A percentile compares a stretch with the other conserved stretches of the same genome.
Evolutionary conservation across 64 coral and sea anemone species (phyloP).

Genomic region (Stichodactyla helianthus): DNA sequence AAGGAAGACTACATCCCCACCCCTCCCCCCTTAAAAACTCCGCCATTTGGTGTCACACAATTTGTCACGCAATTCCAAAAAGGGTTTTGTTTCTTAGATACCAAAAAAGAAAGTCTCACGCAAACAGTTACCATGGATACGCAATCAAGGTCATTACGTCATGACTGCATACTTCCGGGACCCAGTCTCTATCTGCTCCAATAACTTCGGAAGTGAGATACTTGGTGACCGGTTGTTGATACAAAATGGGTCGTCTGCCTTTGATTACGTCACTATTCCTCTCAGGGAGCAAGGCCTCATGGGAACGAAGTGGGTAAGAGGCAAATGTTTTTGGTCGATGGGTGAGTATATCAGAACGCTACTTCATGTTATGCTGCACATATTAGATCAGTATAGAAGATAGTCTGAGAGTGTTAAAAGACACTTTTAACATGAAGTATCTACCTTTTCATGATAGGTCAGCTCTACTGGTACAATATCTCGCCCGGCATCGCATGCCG

Average conservation of each 20-base stretch:
- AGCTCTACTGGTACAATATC: constrained; percentile 79
- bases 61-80: not conserved
- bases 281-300: constrained; percentile 34
- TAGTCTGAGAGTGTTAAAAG: not conserved
- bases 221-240: constrained; percentile 45
- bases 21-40: not conserved
- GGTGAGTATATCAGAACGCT: constrained; percentile 31
- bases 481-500: constrained; percentile 40
- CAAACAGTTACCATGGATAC: constrained; percentile 45
- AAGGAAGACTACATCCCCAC: too few species aligned
- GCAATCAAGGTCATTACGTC: constrained; percentile 39
- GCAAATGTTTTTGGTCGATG: constrained; percentile 76
- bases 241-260: constrained; percentile 36
- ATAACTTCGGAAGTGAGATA: not conserved
- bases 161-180: constrained; percentile 78
- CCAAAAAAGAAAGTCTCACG: not conserved
- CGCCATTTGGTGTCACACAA: not conserved
- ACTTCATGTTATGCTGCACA: not conserved
- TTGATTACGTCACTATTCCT: constrained; percentile 52
- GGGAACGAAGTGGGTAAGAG: constrained; percentile 53
- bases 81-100: constrained; percentile 19
- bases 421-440: not conserved
- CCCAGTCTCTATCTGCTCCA: constrained; percentile 47
- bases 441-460: constrained; percentile 26
- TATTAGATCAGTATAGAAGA: too few species aligned